Percentiles rank a stretch among this genome's conserved stretches.
Evolutionary conservation across 2,888 invertebrate genomes (phyloP).

Genomic region (Drosophila kuntzei): DNA sequence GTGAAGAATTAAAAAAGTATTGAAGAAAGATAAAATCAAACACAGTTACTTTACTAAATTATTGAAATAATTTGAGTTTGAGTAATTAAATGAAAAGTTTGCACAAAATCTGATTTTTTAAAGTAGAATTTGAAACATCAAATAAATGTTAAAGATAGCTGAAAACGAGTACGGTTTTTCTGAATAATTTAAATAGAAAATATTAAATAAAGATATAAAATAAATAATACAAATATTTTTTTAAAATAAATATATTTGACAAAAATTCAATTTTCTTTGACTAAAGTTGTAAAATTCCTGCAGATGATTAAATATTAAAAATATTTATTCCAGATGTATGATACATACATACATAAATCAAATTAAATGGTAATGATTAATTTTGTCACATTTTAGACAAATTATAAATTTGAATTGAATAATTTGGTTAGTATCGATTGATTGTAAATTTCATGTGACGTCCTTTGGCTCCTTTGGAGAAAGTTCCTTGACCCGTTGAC

Average conservation of each 20-base stretch:
- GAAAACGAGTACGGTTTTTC: too few species aligned
- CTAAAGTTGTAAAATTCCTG: too few species aligned
- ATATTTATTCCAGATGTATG: neutral
- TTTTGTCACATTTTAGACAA: neutral
- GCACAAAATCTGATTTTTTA: neutral
- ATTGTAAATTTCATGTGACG: conserved; percentile 7
- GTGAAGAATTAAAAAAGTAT: neutral
- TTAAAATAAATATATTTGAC: too few species aligned
- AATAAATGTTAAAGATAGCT: neutral
- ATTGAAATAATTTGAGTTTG: neutral
- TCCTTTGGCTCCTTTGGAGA: neutral
- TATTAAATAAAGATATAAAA: neutral
- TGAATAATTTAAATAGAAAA: neutral
- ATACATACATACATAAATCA: neutral
- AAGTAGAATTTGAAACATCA: neutral
- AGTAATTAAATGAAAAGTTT: neutral
- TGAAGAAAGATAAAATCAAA: too few species aligned
- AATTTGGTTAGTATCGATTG: conserved; percentile 4
- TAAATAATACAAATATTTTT: too few species aligned
- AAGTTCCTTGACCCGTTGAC: conserved; percentile 21
- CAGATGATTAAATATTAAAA: too few species aligned
- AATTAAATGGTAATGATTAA: too few species aligned
- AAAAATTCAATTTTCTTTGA: too few species aligned
- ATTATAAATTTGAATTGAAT: neutral
- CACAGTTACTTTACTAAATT: neutral